These are phyloP conservation scores for Phorcus lineatus DNA, from an alignment of 2,888 invertebrate genomes.

Conservation along the genomic window DNA sequence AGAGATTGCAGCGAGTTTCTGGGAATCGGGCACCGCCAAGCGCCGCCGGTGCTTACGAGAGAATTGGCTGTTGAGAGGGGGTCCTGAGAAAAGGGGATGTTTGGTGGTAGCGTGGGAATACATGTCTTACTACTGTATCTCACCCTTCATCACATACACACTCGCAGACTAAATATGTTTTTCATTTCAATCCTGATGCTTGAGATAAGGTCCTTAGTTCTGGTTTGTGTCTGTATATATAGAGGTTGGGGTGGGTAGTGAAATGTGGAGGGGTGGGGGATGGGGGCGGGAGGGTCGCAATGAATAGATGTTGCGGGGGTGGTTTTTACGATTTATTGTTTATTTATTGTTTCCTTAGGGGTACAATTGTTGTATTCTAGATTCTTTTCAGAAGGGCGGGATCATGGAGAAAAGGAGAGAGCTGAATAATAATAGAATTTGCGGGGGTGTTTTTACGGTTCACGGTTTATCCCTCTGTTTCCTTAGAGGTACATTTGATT, in stretches of 20 bases:
- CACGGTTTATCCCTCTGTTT: too few relatives aligned
- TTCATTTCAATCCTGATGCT: constrained; percentile 34
- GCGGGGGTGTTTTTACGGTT: too few relatives aligned
- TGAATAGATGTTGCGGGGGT: neutral
- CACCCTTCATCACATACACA: neutral
- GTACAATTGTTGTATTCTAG: too few relatives aligned
- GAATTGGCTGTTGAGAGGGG: neutral
- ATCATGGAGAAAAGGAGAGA: too few relatives aligned
- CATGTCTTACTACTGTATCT: neutral
- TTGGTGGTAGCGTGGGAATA: constrained; percentile 14
- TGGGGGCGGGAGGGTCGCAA: neutral
- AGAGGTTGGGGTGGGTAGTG: neutral
- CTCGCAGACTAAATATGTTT: constrained; percentile 36
- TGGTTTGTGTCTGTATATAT: neutral
- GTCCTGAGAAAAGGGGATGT: neutral
- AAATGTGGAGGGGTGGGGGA: neutral
- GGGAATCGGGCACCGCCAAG: constrained; percentile 3
- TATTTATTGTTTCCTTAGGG: too few relatives aligned
- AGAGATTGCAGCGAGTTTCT: neutral
- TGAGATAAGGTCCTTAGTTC: constrained; percentile 21
- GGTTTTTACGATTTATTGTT: too few relatives aligned
- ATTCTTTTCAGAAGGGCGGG: too few relatives aligned
- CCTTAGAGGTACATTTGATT: too few relatives aligned
- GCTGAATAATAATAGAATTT: too few relatives aligned
- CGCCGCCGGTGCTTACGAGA: constrained; percentile 5